Base-by-base conservation (phyloP, 2,888 invertebrate genomes). In the Hemithea aestivaria region DNA sequence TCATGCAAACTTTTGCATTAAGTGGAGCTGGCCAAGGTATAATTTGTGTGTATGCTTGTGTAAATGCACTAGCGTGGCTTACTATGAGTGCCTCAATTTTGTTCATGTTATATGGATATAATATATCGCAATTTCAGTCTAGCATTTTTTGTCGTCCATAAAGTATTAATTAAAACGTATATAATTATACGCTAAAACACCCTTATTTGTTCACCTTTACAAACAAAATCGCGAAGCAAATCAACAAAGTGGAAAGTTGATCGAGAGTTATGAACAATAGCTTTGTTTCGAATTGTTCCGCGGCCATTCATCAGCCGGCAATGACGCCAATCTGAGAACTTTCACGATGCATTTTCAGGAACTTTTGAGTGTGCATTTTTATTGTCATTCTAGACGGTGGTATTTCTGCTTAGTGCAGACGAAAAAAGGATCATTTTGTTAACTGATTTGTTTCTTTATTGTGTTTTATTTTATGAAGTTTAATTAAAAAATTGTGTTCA, bases 261-360 rank as follows among this genome's bases (percentile, higher is more conserved):
- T 53, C 53, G 53, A 61, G 42, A 44, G 49, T 45, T 45, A 41
- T 54, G 56, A 61, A 68, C 60, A 66, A 68, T 60, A 53, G 56
- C 56, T 53, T 63, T 57, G 61, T 63, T 58, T 53, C 52, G 55
- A 56, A 56, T 62, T 60, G 63, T 55, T 53, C 52, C 16, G 5
- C 56, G 51, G 56, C 62, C 59, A 76, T 74, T 66, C 71, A 73
- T 78, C 73, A 73, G 56, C 39, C 48, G 39, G 51, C 59, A 58
- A 62, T 68, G 67, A 68, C 66, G 63, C 66, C 72, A 66, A 69
- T 72, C 67, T 67, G 61, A 58, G 69, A 81, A 79, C 68, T 79
- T 80, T 67, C 53, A 57, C 70, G 81, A 78, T 82, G 81, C 80
- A 80, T 80, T 81, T 77, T 56, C 32, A 7, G 27, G 60, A 76